Evolutionary conservation across 2,113 vertebrate species (phyloP).

Genomic region (Nesoenas mayeri): DNA sequence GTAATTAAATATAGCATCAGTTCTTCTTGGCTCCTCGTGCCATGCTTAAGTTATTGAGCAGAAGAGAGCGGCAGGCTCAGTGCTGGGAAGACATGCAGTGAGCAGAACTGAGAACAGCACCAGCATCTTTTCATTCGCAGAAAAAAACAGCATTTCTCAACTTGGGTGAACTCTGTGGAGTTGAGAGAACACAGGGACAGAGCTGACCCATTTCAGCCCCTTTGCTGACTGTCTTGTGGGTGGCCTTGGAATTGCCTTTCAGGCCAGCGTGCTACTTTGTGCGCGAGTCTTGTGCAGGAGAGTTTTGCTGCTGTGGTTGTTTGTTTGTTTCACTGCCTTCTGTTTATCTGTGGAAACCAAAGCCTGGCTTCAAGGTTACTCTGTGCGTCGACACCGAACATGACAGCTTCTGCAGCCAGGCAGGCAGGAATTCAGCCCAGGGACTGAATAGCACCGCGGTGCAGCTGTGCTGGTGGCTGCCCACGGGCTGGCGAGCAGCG

Average conservation of each 20-base stretch:
- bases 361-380: background rate
- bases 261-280: background rate
- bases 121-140: too few relatives aligned
- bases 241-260: background rate
- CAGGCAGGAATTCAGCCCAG: background rate
- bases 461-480: background rate
- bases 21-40: background rate
- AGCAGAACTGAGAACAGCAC: too few relatives aligned
- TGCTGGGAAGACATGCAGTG: too few relatives aligned
- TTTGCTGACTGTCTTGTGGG: background rate
- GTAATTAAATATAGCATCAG: background rate
- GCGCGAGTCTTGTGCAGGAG: accelerated
- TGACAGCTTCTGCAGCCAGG: background rate
- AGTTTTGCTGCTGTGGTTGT: background rate
- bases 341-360: background rate
- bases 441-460: background rate
- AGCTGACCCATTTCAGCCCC: background rate
- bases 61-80: too few relatives aligned
- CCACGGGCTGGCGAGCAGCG: too few relatives aligned
- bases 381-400: background rate
- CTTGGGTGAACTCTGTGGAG: background rate
- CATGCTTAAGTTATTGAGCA: background rate
- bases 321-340: background rate
- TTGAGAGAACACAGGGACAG: background rate
- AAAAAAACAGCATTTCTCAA: too few relatives aligned